These are phyloP conservation scores for Anhinga anhinga DNA, from an alignment of 2,113 vertebrate genomes.

Conservation along the genomic window DNA sequence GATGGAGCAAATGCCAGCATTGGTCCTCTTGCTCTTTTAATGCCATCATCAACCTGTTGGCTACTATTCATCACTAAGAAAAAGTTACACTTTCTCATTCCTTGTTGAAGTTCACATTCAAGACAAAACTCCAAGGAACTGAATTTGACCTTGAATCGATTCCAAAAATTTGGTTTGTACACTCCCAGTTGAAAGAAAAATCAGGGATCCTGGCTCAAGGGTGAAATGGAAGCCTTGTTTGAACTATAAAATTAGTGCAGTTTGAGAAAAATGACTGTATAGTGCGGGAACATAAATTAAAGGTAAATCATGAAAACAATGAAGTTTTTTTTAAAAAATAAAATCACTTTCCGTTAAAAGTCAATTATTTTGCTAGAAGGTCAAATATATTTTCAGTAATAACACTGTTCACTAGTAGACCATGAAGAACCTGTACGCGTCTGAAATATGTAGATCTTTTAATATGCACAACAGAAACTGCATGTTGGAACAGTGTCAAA, in stretches of 20 bases:
- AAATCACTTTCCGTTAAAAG: constrained; percentile 54
- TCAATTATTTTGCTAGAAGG: constrained; percentile 56
- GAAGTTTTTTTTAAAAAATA: background rate
- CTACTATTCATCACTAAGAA: background rate
- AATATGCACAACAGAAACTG: constrained; percentile 53
- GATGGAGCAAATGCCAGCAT: background rate
- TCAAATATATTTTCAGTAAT: constrained; percentile 55
- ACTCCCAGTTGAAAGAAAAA: constrained; percentile 62
- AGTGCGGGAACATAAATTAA: constrained; percentile 49
- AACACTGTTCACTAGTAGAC: constrained; percentile 68
- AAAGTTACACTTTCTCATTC: background rate
- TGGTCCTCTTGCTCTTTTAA: background rate
- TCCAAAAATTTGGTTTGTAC: constrained; percentile 45
- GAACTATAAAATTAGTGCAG: constrained; percentile 13
- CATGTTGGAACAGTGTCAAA: constrained; percentile 63
- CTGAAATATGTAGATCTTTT: constrained; percentile 62
- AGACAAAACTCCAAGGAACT: constrained; percentile 57
- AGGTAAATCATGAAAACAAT: constrained; percentile 63
- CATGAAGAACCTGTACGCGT: constrained; percentile 63
- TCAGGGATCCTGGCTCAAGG: background rate
- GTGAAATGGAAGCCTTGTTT: constrained; percentile 46
- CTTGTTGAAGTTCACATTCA: constrained; percentile 7
- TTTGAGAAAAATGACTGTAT: background rate
- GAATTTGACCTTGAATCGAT: constrained; percentile 59
- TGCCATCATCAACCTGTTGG: background rate